Percentiles rank a stretch among this genome's conserved stretches.
phyloP scores from a whole-genome alignment of 2,113 vertebrate genomes.

The Podilymbus podiceps region DNA sequence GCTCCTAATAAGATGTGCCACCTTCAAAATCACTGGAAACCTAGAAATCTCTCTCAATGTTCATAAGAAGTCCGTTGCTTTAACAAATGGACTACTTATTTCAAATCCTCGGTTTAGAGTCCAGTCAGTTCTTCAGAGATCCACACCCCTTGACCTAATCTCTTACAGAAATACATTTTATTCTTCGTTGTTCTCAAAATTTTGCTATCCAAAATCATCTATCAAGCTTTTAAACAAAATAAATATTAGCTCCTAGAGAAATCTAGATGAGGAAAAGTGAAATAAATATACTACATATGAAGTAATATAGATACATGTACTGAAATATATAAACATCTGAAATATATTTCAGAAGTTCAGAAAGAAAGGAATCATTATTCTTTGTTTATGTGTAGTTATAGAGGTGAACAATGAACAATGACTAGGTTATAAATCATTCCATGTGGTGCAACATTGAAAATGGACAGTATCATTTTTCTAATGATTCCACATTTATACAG shows the following conservation, averaged over 20 bases:
- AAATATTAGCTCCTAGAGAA: not conserved
- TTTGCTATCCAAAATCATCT: not conserved
- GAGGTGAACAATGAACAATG: slow-evolving; percentile 1
- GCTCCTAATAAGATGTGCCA: not conserved
- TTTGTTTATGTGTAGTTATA: not conserved
- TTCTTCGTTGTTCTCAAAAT: not conserved
- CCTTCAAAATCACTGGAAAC: not conserved
- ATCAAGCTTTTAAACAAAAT: not conserved
- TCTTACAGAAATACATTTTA: not conserved
- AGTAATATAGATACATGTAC: not conserved
- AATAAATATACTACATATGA: not conserved
- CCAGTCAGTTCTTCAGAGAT: not conserved
- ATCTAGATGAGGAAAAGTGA: not conserved
- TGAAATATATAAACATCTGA: not conserved
- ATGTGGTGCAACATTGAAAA: not conserved
- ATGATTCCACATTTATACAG: not conserved
- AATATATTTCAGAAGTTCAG: not conserved
- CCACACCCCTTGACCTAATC: not conserved
- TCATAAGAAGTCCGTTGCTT: not conserved
- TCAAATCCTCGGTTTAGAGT: not conserved
- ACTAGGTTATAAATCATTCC: not conserved
- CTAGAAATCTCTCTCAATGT: not conserved
- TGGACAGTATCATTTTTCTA: not conserved
- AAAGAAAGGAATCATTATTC: not conserved
- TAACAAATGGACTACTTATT: not conserved